These are phyloP conservation scores for Sycobia sp. DNA, from an alignment of 1,140 invertebrate species.

Conservation along the genomic window DNA sequence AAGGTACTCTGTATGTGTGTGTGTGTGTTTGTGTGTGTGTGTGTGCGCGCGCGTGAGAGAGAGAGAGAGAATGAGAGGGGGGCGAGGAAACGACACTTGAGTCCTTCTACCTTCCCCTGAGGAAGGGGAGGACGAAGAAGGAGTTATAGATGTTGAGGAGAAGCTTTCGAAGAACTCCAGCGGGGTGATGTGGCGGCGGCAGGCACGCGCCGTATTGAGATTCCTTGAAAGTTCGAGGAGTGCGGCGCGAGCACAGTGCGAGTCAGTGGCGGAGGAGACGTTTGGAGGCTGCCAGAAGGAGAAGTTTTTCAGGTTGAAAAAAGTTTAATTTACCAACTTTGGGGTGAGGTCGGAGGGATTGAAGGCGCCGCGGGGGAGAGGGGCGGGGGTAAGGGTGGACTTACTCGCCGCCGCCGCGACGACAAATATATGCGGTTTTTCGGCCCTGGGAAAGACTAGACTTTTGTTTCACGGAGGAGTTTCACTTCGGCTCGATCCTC, in stretches of 20 bases:
- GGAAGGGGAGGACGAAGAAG: too few relatives aligned
- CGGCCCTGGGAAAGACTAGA: slow-evolving; percentile 17
- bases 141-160: too few relatives aligned
- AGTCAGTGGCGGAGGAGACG: slow-evolving; percentile 1
- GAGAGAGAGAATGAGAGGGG: too few relatives aligned
- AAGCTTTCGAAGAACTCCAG: slow-evolving; percentile 15
- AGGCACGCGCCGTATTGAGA: slow-evolving; percentile 27
- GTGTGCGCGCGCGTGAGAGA: too few relatives aligned
- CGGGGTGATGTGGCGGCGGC: neutral
- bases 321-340: slow-evolving; percentile 35
- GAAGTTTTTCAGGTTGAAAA: slow-evolving; percentile 24
- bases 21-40: too few relatives aligned
- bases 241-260: slow-evolving; percentile 5
- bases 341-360: too few relatives aligned
- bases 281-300: too few relatives aligned
- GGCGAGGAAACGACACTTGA: too few relatives aligned
- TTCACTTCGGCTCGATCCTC: slow-evolving; percentile 4
- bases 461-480: slow-evolving; percentile 26
- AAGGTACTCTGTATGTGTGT: too few relatives aligned
- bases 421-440: slow-evolving; percentile 31
- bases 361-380: too few relatives aligned
- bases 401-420: slow-evolving; percentile 2
- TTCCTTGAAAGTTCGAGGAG: slow-evolving; percentile 28
- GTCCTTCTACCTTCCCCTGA: too few relatives aligned
- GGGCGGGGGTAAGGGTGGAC: too few relatives aligned